Evolutionary conservation across 2,113 vertebrate genomes (phyloP).

Genomic region (Peromyscus maniculatus): DNA sequence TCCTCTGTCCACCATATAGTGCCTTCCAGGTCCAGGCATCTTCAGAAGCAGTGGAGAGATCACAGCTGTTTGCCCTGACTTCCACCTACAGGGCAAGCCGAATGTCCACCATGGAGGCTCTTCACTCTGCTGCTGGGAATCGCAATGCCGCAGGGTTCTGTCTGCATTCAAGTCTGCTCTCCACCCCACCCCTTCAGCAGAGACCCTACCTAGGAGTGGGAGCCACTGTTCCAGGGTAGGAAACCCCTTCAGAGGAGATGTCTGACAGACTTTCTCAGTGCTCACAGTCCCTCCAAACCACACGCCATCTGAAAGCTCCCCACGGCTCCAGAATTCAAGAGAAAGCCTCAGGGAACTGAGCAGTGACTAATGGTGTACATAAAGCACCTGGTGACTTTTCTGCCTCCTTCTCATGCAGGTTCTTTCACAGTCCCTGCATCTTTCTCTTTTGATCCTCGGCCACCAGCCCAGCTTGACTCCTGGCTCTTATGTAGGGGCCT

Average conservation of each 20-base stretch:
- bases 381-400: no score
- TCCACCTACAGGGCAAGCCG: neutral
- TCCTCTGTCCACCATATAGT: neutral
- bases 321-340: neutral
- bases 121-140: neutral
- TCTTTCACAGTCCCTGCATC: neutral
- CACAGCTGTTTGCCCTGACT: neutral
- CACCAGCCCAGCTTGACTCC: neutral
- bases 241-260: neutral
- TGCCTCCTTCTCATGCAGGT: neutral
- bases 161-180: rapidly evolving
- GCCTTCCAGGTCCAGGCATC: neutral
- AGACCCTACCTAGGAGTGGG: neutral
- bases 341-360: rapidly evolving
- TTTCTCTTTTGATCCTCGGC: neutral
- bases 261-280: neutral
- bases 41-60: neutral
- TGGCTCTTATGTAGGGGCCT: neutral
- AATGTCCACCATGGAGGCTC: neutral
- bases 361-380: no score
- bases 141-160: neutral
- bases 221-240: no score
- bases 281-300: neutral
- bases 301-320: neutral
- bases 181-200: no score